A percentile compares a stretch with the other conserved stretches of the same genome.
Evolutionary conservation across 2,888 invertebrate genomes (phyloP).

Genomic region (Notodonta dromedarius): DNA sequence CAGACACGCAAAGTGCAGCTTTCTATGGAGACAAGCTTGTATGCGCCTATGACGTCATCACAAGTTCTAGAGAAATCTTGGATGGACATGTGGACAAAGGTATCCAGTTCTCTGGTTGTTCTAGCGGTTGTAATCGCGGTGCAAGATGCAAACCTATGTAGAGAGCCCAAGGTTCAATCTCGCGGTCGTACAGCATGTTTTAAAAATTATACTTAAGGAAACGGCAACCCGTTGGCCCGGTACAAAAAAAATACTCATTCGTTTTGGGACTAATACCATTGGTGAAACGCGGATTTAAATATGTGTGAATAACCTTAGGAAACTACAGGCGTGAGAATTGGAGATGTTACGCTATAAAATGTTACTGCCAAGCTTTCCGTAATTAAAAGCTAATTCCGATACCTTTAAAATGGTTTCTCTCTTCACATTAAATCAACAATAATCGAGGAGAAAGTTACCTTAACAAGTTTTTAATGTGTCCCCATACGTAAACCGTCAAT

Average conservation of each 20-base stretch:
- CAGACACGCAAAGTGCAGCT: constrained; percentile 36
- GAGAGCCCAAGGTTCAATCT: too few relatives aligned
- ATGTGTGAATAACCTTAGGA: too few relatives aligned
- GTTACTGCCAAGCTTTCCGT: not conserved
- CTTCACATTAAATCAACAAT: not conserved
- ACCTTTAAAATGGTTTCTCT: not conserved
- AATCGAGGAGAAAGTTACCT: not conserved
- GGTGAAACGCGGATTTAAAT: too few relatives aligned
- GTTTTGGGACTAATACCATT: too few relatives aligned
- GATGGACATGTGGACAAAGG: not conserved
- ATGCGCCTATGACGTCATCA: not conserved
- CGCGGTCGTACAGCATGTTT: too few relatives aligned
- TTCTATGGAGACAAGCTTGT: constrained; percentile 35
- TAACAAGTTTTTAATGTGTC: not conserved
- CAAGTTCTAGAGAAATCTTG: not conserved
- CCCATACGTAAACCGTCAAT: not conserved
- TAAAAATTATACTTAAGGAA: too few relatives aligned
- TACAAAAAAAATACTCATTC: too few relatives aligned
- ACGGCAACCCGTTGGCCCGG: too few relatives aligned
- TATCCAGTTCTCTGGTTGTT: too few relatives aligned
- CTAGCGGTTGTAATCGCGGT: too few relatives aligned
- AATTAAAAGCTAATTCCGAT: not conserved
- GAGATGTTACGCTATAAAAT: not conserved
- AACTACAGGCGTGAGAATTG: too few relatives aligned
- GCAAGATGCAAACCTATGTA: too few relatives aligned